phyloP scores from a whole-genome alignment of 2,113 vertebrate genomes.

The Pseudorectes ferrugineus region DNA sequence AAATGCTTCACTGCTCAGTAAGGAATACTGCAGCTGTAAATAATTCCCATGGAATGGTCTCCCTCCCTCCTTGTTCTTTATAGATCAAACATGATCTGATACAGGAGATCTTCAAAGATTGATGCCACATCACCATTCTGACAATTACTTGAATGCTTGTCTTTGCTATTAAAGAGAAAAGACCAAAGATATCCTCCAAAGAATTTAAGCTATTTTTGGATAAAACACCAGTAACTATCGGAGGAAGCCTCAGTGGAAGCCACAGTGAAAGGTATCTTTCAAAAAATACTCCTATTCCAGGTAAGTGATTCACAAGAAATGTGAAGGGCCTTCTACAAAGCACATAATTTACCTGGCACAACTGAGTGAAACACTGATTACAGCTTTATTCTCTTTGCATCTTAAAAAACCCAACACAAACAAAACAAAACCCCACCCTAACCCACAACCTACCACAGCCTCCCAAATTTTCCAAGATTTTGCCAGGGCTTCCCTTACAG shows the following conservation, averaged over 20 bases:
- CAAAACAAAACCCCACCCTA: not conserved
- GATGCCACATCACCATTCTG: not conserved
- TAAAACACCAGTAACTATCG: not conserved
- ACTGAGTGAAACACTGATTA: not conserved
- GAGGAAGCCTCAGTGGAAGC: not conserved
- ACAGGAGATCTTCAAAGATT: not conserved
- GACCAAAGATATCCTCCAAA: not conserved
- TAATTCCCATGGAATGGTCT: not conserved
- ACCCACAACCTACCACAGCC: not conserved
- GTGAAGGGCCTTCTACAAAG: not conserved
- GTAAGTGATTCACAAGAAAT: not conserved
- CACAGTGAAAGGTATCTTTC: not conserved
- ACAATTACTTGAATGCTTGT: not conserved
- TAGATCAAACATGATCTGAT: not conserved
- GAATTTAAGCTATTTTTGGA: not conserved
- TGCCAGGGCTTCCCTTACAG: not conserved
- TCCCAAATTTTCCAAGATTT: not conserved
- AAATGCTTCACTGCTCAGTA: not conserved
- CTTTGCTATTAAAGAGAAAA: not conserved
- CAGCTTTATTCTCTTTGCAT: not conserved
- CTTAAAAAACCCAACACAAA: not conserved
- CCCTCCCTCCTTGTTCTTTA: not conserved
- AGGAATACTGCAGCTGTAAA: not conserved
- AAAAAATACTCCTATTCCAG: not conserved
- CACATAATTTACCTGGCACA: not conserved